Percentiles rank a stretch among this genome's conserved stretches.
Evolutionary conservation across 1,140 invertebrate species (phyloP).

Genomic region (Heliothis virescens): DNA sequence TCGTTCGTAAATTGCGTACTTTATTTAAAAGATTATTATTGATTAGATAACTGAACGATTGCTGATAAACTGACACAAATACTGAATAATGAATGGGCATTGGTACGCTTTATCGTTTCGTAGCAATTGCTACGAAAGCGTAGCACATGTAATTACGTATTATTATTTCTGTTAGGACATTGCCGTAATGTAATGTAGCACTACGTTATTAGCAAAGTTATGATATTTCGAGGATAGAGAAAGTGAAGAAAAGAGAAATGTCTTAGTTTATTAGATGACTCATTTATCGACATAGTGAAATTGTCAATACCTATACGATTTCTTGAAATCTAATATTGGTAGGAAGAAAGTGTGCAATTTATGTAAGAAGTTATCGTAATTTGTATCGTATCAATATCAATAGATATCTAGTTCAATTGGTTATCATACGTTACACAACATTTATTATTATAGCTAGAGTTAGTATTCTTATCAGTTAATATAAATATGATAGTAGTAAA

Average conservation of each 20-base stretch:
- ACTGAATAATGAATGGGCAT: background rate
- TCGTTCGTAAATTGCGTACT: background rate
- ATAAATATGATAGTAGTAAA: conserved; percentile 5
- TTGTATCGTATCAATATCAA: conserved; percentile 18
- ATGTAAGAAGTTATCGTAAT: conserved; percentile 26
- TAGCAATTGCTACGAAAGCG: conserved; percentile 54
- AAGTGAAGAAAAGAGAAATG: conserved; percentile 49
- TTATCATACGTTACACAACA: conserved; percentile 8
- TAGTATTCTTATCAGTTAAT: background rate
- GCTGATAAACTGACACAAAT: conserved; percentile 20
- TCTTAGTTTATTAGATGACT: conserved; percentile 35
- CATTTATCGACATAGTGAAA: conserved; percentile 36
- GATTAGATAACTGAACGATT: conserved; percentile 14
- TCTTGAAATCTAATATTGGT: conserved; percentile 43
- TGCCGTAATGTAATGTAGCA: conserved; percentile 3
- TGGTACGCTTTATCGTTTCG: conserved; percentile 25
- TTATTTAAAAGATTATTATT: background rate
- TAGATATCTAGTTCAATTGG: conserved; percentile 6
- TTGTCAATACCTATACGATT: conserved; percentile 33
- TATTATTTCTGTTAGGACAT: conserved; percentile 1
- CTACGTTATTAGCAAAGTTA: conserved; percentile 1
- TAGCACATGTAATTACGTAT: conserved; percentile 40
- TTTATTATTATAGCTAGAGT: no score
- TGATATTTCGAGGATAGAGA: conserved; percentile 36
- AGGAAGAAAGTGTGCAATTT: conserved; percentile 26